Evolutionary conservation across 2,797 vertebrate species (phyloP).

Genomic region (Anguilla megastoma): DNA sequence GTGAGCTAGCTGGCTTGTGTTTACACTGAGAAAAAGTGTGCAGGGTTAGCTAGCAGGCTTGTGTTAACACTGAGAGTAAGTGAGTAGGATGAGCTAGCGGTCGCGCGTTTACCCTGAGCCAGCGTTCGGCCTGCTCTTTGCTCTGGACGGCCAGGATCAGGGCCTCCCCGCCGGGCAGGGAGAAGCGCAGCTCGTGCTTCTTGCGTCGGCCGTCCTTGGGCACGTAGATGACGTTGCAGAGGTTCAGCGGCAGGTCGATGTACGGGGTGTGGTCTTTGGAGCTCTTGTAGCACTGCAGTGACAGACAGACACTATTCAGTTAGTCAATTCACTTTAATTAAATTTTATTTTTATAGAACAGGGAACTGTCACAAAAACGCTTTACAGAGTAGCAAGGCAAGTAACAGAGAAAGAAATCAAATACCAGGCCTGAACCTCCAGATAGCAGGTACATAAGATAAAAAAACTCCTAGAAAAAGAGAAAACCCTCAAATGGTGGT

Average conservation of each 20-base stretch:
- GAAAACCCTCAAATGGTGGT: too few species aligned
- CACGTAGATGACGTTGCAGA: conserved; percentile 87
- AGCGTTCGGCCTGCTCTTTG: conserved; percentile 94
- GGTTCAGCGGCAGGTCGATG: conserved; percentile 80
- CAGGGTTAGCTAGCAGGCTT: background rate
- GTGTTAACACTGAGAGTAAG: background rate
- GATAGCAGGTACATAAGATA: too few species aligned
- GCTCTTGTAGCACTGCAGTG: conserved; percentile 90
- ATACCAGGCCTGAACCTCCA: too few species aligned
- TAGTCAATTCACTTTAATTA: too few species aligned
- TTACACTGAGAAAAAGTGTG: too few species aligned
- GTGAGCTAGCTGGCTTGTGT: background rate
- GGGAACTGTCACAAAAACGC: too few species aligned
- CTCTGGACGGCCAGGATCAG: conserved; percentile 94
- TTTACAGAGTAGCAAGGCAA: too few species aligned
- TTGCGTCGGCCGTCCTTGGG: conserved; percentile 95
- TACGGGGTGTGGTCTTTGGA: conserved; percentile 90
- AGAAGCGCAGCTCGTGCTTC: conserved; percentile 93
- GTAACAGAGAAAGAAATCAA: too few species aligned
- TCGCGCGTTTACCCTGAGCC: conserved; percentile 84
- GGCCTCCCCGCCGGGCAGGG: conserved; percentile 83
- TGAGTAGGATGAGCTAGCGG: background rate
- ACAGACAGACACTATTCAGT: background rate
- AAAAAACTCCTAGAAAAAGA: too few species aligned
- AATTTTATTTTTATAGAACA: too few species aligned